These are phyloP conservation scores for Brachionus calyciflorus DNA, from an alignment of 1,140 invertebrate species.

Conservation along the genomic window DNA sequence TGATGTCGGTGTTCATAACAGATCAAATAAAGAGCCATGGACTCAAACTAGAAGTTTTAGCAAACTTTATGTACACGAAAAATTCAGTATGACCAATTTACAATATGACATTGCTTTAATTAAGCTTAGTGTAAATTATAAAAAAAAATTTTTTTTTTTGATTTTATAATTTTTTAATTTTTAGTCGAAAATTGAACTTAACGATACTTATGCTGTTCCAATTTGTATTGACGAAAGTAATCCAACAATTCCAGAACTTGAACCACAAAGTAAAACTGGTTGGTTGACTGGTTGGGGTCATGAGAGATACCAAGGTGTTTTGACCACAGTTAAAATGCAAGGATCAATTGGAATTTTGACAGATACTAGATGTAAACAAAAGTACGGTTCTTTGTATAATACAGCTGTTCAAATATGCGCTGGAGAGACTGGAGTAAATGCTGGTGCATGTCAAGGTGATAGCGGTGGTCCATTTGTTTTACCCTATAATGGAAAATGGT, in stretches of 20 bases:
- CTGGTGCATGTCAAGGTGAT: slow-evolving; percentile 38
- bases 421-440: slow-evolving; percentile 36
- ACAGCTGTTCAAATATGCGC: slow-evolving; percentile 23
- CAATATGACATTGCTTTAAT: slow-evolving; percentile 40
- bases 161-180: not conserved
- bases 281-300: slow-evolving; percentile 39
- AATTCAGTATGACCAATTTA: slow-evolving; percentile 13
- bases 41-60: slow-evolving; percentile 27
- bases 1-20: slow-evolving; percentile 31
- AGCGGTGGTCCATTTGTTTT: slow-evolving; percentile 46
- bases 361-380: slow-evolving; percentile 9
- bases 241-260: not conserved
- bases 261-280: slow-evolving; percentile 31
- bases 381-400: not conserved
- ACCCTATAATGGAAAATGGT: slow-evolving; percentile 21
- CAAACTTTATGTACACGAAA: slow-evolving; percentile 30
- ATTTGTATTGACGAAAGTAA: slow-evolving; percentile 41
- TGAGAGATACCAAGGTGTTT: slow-evolving; percentile 31
- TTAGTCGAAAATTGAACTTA: not conserved
- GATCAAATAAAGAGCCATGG: slow-evolving; percentile 13
- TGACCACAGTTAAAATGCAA: slow-evolving; percentile 32
- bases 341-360: slow-evolving; percentile 3
- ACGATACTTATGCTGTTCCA: slow-evolving; percentile 13
- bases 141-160: not conserved
- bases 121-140: slow-evolving; percentile 15